Evolutionary conservation across 1,140 invertebrate genomes (phyloP).

Genomic region (Argopecten irradians): DNA sequence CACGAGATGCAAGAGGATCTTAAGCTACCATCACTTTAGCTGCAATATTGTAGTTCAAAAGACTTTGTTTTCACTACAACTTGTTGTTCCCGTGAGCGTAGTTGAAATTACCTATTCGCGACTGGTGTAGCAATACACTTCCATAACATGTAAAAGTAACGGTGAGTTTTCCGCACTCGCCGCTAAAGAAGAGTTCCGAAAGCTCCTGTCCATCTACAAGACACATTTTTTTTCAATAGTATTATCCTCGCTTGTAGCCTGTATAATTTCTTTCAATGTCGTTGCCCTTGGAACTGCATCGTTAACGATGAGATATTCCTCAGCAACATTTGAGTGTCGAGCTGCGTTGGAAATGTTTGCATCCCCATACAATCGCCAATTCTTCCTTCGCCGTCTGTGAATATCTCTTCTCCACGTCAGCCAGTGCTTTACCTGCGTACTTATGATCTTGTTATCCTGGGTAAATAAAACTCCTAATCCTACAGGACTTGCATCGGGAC

Average conservation of each 20-base stretch:
- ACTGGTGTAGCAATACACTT: slow-evolving; percentile 29
- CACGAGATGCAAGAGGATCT: no score
- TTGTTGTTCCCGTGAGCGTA: slow-evolving; percentile 61
- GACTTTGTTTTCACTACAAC: slow-evolving; percentile 66
- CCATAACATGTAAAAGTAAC: background rate
- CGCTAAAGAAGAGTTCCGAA: background rate
- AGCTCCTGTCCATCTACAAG: background rate
- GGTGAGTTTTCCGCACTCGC: background rate
- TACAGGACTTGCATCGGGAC: no score
- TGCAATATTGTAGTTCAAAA: no score
- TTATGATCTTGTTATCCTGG: no score
- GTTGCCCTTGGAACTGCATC: slow-evolving; percentile 24
- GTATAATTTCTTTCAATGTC: slow-evolving; percentile 14
- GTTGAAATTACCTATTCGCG: slow-evolving; percentile 43
- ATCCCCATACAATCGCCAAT: no score
- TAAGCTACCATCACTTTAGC: no score
- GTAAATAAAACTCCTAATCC: no score
- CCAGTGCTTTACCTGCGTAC: no score
- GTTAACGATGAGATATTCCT: slow-evolving; percentile 12
- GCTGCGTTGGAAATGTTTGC: no score
- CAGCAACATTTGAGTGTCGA: slow-evolving; percentile 32
- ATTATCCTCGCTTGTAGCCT: background rate
- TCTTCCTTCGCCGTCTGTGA: no score
- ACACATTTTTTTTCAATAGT: background rate
- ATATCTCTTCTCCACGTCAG: no score